These are phyloP conservation scores for Schlechtendalia chinensis DNA, from an alignment of 1,140 invertebrate species.

Conservation along the genomic window DNA sequence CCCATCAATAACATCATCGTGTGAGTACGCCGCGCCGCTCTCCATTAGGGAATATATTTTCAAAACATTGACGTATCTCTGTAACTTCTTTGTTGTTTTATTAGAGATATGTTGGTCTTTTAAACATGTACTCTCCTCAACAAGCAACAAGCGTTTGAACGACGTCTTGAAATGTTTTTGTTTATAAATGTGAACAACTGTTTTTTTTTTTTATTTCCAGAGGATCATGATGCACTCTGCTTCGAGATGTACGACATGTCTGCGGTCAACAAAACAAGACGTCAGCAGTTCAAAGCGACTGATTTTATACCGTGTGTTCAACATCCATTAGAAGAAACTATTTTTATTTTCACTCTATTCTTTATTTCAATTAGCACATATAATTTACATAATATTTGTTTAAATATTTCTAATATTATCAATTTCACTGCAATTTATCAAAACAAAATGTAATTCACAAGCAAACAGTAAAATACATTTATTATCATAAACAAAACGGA, in stretches of 20 bases:
- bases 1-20: conserved; percentile 99
- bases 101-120: too few relatives aligned
- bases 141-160: too few relatives aligned
- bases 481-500: conserved; percentile 43
- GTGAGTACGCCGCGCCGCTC: conserved; percentile 64
- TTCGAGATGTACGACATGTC: not conserved
- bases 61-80: too few relatives aligned
- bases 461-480: conserved; percentile 40
- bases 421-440: conserved; percentile 9
- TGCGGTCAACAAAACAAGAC: not conserved
- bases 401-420: too few relatives aligned
- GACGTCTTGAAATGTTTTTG: too few relatives aligned
- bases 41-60: too few relatives aligned
- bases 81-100: not conserved
- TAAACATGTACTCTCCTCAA: too few relatives aligned
- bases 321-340: not conserved
- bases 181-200: too few relatives aligned
- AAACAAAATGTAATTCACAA: conserved; percentile 41
- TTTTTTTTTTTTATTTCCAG: conserved; percentile 19
- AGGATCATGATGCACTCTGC: conserved; percentile 24
- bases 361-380: conserved; percentile 38
- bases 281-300: conserved; percentile 1
- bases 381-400: conserved; percentile 32
- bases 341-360: conserved; percentile 3
- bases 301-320: conserved; percentile 19